Base-by-base conservation (phyloP, 2,888 invertebrate genomes). In the Malthinus seriepunctatus region DNA sequence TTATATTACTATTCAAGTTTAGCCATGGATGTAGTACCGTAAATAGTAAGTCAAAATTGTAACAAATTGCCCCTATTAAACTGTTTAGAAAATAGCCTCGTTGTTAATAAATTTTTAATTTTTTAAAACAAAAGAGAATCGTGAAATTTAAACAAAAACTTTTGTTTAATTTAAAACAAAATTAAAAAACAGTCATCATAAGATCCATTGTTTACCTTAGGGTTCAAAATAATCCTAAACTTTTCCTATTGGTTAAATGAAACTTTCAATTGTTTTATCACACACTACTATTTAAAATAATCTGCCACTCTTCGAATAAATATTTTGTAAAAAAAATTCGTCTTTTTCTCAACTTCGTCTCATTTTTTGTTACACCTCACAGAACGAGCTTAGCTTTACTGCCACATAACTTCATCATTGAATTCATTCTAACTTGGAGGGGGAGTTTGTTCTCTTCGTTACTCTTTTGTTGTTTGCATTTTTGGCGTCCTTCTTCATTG, bases 351-450 rank as follows among this genome's bases (percentile, higher is more conserved):
- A 45, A 50, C 56, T 61, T 54, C 45, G 34, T 42, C 51, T 57
- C 61, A 61, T 61, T 56, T 55, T 61, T 53, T 61, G 57, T 44
- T 54, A 56, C 49, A 54, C 46, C 54, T 51, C 32, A 39, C 45
- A 12, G 35, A 57, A 45, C 57, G 14, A 51, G 51, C 61, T 53
- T 57, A 50, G 54, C 57, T 32, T 37, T 53, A 57, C 57, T 61
- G 61, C 61, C 57, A 61, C 61, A 61, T 61, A 57, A 53, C 61
- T 54, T 54, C 45, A 54, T 46, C 57, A 53, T 57, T 56, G 52
- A 53, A 61, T 57, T 38, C 34, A 45, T 45, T 46, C 42, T 47
- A 61, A 57, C 48, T 47, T 59, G 61, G 55, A 56, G 39, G 8
- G 14, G 12, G 10, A n/a, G 47, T 46, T 31, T 4, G 31, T 37